phyloP scores from a whole-genome alignment of 2,888 invertebrate genomes.

The Beris chalybata region DNA sequence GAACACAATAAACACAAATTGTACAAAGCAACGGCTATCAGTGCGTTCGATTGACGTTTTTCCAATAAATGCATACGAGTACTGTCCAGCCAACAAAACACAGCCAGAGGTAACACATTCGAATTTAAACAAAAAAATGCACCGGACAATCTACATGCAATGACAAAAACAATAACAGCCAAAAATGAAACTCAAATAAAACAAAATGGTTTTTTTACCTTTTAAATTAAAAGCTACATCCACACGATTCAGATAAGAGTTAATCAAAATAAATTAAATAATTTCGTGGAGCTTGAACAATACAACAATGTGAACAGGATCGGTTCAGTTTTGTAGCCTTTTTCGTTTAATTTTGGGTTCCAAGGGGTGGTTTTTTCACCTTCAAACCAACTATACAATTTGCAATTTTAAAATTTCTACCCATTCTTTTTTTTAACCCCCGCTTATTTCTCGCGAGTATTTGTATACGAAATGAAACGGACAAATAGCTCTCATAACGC shows the following conservation, averaged over 20 bases:
- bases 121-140: no score
- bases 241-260: conserved; percentile 33
- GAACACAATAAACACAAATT: no score
- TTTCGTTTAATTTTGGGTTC: conserved; percentile 22
- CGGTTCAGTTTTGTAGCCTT: neutral
- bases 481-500: neutral
- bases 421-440: neutral
- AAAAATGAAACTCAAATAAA: neutral
- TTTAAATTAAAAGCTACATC: conserved; percentile 34
- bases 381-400: conserved; percentile 9
- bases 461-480: neutral
- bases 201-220: conserved; percentile 17
- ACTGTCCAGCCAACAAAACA: no score
- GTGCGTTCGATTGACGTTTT: no score
- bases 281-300: conserved; percentile 32
- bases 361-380: neutral
- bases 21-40: no score
- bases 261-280: conserved; percentile 36
- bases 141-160: no score
- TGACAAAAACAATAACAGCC: neutral
- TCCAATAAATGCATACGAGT: no score
- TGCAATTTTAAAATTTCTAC: conserved; percentile 16
- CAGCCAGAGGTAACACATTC: no score
- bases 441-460: conserved; percentile 1
- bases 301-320: conserved; percentile 1